Evolutionary conservation across 23 tunicate genomes (phyloP), one percentile per base, ranked within the genome.

Genomic region (Corella eumyota): DNA sequence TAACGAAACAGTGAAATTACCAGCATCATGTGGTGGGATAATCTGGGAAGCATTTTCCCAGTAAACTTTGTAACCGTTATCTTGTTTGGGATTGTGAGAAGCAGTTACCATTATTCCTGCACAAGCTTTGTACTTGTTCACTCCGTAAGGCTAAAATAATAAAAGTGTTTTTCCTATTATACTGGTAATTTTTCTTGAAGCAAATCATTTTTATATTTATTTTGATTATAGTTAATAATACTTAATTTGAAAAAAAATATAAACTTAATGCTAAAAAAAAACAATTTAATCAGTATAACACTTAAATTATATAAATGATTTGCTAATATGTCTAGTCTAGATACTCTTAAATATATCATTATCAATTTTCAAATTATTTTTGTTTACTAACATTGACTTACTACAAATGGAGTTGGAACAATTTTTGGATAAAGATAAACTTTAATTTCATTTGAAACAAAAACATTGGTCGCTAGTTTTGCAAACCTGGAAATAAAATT

Each of bases 61-160:
- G 58, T 85, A 85, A 11, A 79, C 88, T 60, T 93, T 93, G 67
- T 93, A 93, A 6, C 99, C 99, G 67, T 93, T 93, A 64, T 93
- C 99, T 40, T 93, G 91, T 60, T 93, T 93, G n/a, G 99, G 99
- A 54, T 93, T 93, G 63, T 93, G 99, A 11, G 99, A 93, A 7
- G 91, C 91, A 37, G 96, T 88, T 33, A 88, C 81, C 96, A 88
- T 88, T 57, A 88, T 78, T 11, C 96, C 96, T 26, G 88, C 88
- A 57, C 87, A 78, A 0, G 96, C 54, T 23, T 73, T 68, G 63
- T 88, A 88, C 25, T 60, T 49, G 25, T 36, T 26, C 21, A 88
- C 88, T 34, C 83, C 96, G 44, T 77, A 88, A 0, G 96, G 88
- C 96, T 88, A 56, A 31, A 47, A 29, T 34, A 54, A 25, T 21